Evolutionary conservation across 2,888 invertebrate species (phyloP), one percentile per base, ranked within the genome.

Genomic region (Pseudanteris insignis): DNA sequence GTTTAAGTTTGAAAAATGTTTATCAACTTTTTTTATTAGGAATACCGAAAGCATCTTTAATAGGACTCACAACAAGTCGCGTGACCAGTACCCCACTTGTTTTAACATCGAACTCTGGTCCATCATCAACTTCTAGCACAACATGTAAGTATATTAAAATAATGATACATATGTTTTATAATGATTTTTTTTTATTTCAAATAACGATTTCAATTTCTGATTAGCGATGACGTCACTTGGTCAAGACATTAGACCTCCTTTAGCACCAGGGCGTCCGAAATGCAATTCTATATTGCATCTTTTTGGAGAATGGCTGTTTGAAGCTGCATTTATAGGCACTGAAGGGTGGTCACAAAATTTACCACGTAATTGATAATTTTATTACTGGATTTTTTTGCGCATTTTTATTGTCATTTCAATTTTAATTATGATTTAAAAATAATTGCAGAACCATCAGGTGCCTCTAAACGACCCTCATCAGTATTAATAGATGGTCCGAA

Each of bases 241-340:
- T 2, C 79, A 81, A 46, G 89, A 86, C 15, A 84, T 86, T 41
- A 84, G 87, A 69, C 86, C 85, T 9, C 88, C 89, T 0, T 81
- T 92, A 64, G 89, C 92, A 1, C 86, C 88, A 10, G 84, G 88
- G 15, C 85, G 96, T 48, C 95, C 96, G 11, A 92, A 92, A 76
- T 95, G 95, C 71, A 96, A 97, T 81, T 96, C 96, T 64, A 91
- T 97, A 77, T 85, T 97, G 53, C 96, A 97, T 80, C 83, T 97
- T 66, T 96, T 96, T 81, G 96, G 97, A 1, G 92, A 94, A 75
- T 97, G 97, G 97, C 82, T 97, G 63, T 96, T 96, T 78, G 96
- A 97, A 80, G 96, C 96, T 2, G 92, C 96, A 1, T 89, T 96
- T 68, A 91, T 95, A 68, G 94, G 94, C 2, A 91, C 91, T 33